Base-by-base conservation (phyloP, 2,797 vertebrate genomes). In the Chiroxiphia lanceolata region DNA sequence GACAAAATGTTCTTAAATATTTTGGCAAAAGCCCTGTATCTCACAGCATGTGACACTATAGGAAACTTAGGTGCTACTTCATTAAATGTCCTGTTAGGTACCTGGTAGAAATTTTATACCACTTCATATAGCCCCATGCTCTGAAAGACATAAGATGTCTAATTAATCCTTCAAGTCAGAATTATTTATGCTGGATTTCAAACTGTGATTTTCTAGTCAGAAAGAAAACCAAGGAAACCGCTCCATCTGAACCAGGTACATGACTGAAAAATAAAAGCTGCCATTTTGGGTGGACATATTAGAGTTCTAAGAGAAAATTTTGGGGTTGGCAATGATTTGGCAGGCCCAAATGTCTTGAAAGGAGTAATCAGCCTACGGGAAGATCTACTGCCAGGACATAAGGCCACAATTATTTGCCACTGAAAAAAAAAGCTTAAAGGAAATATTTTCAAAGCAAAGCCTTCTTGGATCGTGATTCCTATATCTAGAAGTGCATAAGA, bases 361-460 rank as follows among this genome's bases (percentile, higher is more conserved):
- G 34, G 19, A 65, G 12, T 72, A 81, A 81, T 61, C 36, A 75
- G 78, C 54, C 60, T 68, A 64, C n/a, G 34, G 45, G 25, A 77
- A 75, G 47, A 34, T 92, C 26, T 81, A 23, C 6, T 77, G 56
- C 34, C 64, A 96, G 68, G 31, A n/a, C 22, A 50, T 38, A 45
- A 34, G 33, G 13, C 23, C 56, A 89, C 64, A 71, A 87, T 74
- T 44, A 63, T 72, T 90, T 94, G 87, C 51, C 29, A 34, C 7
- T 63, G 51, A 11, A 76, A 67, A 33, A 33, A 59, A 74, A 59
- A 40, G 36, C 21, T 76, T 48, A 78, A 22, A 75, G 57, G n/a
- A 88, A 90, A n/a, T 69, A 45, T 81, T 67, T 91, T 91, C 42
- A 93, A 86, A 83, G 23, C 18, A 91, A 96, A 6, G 1, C 6